A percentile compares a stretch with the other conserved stretches of the same genome.
These are phyloP conservation scores for Neodiprion fabricii DNA, from an alignment of 1,140 invertebrate species.

Conservation along the genomic window DNA sequence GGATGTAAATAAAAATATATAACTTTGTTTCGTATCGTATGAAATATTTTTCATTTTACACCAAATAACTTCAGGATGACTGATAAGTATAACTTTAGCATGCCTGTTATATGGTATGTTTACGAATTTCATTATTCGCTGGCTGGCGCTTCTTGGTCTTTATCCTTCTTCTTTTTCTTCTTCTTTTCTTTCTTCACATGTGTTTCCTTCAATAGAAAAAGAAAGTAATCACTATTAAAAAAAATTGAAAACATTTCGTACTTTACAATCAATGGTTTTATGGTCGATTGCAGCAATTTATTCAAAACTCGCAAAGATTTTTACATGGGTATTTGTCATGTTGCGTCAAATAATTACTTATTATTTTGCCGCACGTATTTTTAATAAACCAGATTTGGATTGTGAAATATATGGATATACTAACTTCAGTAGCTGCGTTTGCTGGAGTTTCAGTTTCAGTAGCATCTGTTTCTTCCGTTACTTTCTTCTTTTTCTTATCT, in stretches of 20 bases:
- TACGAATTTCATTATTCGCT: not conserved
- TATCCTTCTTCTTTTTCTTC: conserved; percentile 76
- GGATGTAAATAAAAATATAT: not conserved
- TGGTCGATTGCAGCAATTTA: too few species aligned
- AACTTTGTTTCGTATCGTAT: not conserved
- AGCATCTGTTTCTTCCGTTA: conserved; percentile 53
- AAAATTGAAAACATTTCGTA: conserved; percentile 12
- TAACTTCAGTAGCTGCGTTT: conserved; percentile 40
- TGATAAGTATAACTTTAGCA: not conserved
- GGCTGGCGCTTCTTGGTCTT: conserved; percentile 56
- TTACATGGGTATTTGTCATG: too few species aligned
- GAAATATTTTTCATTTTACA: not conserved
- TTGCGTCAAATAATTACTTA: too few species aligned
- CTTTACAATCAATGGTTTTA: too few species aligned
- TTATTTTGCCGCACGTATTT: too few species aligned
- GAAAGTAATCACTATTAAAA: conserved; percentile 12
- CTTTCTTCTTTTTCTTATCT: conserved; percentile 70
- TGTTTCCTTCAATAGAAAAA: conserved; percentile 39
- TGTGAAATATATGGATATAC: conserved; percentile 32
- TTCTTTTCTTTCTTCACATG: conserved; percentile 70
- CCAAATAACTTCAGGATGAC: not conserved
- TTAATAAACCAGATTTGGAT: not conserved
- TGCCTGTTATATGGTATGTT: not conserved
- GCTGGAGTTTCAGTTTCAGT: conserved; percentile 29
- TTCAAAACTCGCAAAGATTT: too few species aligned